Conservation (phyloP, 2,888 invertebrate genomes). For the Colletes collaris region DNA sequence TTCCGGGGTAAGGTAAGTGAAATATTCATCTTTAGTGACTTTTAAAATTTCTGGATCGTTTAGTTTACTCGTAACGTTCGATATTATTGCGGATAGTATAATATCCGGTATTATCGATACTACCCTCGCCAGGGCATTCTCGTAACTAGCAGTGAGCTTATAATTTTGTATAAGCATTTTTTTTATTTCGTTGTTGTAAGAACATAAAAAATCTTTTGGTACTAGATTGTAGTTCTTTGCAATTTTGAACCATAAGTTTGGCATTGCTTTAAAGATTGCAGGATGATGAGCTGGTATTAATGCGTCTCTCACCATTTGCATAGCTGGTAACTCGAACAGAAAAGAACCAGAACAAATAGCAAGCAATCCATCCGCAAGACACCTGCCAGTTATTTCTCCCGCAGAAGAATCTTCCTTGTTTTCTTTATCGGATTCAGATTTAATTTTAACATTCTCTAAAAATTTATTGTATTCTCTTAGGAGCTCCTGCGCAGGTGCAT, state of each 20-base stretch:
- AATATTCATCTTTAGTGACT: slow-evolving; percentile 91
- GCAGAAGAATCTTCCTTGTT: slow-evolving; percentile 78
- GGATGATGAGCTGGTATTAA: slow-evolving; percentile 91
- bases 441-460: slow-evolving; percentile 87
- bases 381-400: slow-evolving; percentile 84
- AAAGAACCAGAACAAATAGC: slow-evolving; percentile 84
- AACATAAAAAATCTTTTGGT: slow-evolving; percentile 86
- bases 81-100: slow-evolving; percentile 87
- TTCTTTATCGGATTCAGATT: slow-evolving; percentile 82
- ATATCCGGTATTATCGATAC: slow-evolving; percentile 87
- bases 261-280: slow-evolving; percentile 85
- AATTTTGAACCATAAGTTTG: slow-evolving; percentile 89
- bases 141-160: slow-evolving; percentile 84
- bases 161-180: slow-evolving; percentile 87
- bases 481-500: slow-evolving; percentile 86
- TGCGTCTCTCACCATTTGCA: slow-evolving; percentile 87
- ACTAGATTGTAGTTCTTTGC: slow-evolving; percentile 85
- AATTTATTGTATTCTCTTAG: slow-evolving; percentile 88
- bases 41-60: slow-evolving; percentile 87
- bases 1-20: slow-evolving; percentile 92
- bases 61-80: slow-evolving; percentile 86
- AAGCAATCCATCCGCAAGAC: slow-evolving; percentile 85
- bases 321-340: slow-evolving; percentile 80
- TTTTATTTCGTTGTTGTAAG: slow-evolving; percentile 85
- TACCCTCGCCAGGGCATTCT: slow-evolving; percentile 90